phyloP scores from a whole-genome alignment of 2,113 vertebrate genomes.

The Psittacula cyanocephala region DNA sequence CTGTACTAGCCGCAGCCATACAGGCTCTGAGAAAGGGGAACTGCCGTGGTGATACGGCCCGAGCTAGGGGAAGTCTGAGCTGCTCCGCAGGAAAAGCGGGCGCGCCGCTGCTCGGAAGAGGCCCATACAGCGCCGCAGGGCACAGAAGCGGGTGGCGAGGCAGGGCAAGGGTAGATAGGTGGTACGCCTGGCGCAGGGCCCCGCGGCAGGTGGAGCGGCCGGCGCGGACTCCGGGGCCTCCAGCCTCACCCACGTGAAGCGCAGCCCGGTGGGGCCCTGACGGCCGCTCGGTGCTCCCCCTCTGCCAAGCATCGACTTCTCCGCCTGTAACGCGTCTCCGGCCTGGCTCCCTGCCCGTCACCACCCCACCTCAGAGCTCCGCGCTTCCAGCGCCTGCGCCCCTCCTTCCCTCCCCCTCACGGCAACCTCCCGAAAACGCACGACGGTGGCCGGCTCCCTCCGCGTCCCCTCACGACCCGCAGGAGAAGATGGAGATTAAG shows the following conservation, averaged over 20 bases:
- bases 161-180: not conserved
- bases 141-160: not conserved
- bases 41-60: fast-evolving
- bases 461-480: not conserved
- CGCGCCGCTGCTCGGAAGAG: not conserved
- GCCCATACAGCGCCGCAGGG: not conserved
- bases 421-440: not conserved
- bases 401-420: not conserved
- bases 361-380: not conserved
- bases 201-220: not conserved
- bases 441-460: not conserved
- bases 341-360: not conserved
- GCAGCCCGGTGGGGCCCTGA: not conserved
- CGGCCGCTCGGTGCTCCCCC: not conserved
- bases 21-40: not conserved
- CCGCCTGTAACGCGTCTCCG: not conserved
- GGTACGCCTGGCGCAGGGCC: not conserved
- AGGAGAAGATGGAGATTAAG: not conserved
- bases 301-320: not conserved
- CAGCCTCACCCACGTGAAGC: not conserved
- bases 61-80: not conserved
- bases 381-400: not conserved
- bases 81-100: not conserved
- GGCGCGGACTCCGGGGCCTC: not conserved
- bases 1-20: fast-evolving